Evolutionary conservation across 2,797 vertebrate genomes (phyloP).

Genomic region (Siniperca scherzeri): DNA sequence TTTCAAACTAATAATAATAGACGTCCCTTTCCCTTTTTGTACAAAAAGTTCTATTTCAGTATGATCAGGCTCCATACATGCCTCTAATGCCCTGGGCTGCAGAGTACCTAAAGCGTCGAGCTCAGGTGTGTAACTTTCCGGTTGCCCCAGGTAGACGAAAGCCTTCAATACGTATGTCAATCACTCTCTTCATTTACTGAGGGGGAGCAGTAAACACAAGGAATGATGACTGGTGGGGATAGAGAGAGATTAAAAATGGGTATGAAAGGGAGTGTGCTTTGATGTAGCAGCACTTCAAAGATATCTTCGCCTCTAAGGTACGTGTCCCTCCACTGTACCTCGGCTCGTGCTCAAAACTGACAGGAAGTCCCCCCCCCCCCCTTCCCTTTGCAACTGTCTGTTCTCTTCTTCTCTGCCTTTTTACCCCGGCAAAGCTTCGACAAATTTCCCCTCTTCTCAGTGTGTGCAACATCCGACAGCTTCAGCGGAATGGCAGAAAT

Average conservation of each 20-base stretch:
- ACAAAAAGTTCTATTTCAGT: neutral
- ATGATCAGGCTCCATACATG: neutral
- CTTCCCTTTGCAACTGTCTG: neutral
- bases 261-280: slow-evolving; percentile 54
- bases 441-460: slow-evolving; percentile 17
- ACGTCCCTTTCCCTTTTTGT: neutral
- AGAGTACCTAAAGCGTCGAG: neutral
- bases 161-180: slow-evolving; percentile 14
- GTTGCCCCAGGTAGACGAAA: slow-evolving; percentile 16
- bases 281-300: slow-evolving; percentile 75
- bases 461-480: slow-evolving; percentile 22
- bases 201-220: slow-evolving; percentile 47
- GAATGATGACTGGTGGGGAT: slow-evolving; percentile 34
- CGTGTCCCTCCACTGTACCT: slow-evolving; percentile 53
- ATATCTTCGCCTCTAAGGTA: slow-evolving; percentile 54
- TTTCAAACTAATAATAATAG: slow-evolving; percentile 2
- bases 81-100: neutral
- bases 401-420: slow-evolving; percentile 2
- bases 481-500: slow-evolving; percentile 39
- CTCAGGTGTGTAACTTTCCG: slow-evolving; percentile 6
- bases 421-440: slow-evolving; percentile 23
- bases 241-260: slow-evolving; percentile 53
- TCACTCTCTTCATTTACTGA: slow-evolving; percentile 33
- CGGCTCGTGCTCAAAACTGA: slow-evolving; percentile 37
- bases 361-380: slow-evolving; percentile 16